Base-by-base conservation (phyloP, 2,113 vertebrate species). In the Indicator maculatus region DNA sequence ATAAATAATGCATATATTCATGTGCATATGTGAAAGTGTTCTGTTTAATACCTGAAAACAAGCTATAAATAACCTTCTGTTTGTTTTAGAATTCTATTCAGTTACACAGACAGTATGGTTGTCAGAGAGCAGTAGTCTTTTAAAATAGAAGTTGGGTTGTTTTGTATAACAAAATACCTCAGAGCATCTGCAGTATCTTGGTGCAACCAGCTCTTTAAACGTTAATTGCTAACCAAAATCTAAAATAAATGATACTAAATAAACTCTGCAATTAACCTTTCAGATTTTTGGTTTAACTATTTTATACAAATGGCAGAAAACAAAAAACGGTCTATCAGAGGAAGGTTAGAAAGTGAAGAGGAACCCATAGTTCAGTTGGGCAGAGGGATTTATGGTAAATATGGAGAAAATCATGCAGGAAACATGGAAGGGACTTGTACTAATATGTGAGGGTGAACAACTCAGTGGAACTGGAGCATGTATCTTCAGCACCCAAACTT, bases 211-310 rank as follows among this genome's bases (percentile, higher is more conserved):
- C 23, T 92, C 78, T 72, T 86, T 31, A 76, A 93, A 76, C 87
- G 74, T 75, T 92, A 89, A 82, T 65, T 89, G 74, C 55, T 92
- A 87, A 52, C 2, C 4, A 5, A 87, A 89, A 50, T 79, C 24
- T 44, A 50, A 88, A 50, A 72, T 75, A 41, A 31, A 53, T 45
- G 27, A 20, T 55, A 12, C 19, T 63, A 20, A 90, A 73, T 63
- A 20, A 90, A 73, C n/a, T 59, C 14, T 69, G 39, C 50, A 79
- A 23, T 87, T 95, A 93, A 91, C 74, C 18, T 89, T 93, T 93
- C 56, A 28, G 50, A 65, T 90, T 39, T 91, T n/a, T 69, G 33
- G 6, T 70, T 79, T 79, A 70, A 55, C 56, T 31, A 33, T 38
- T 90, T 28, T 64, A 47, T 47, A n/a, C 44, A 88, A 71, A 55